These are phyloP conservation scores for Psittacula derbiana DNA, from an alignment of 2,797 vertebrate genomes.

Conservation along the genomic window DNA sequence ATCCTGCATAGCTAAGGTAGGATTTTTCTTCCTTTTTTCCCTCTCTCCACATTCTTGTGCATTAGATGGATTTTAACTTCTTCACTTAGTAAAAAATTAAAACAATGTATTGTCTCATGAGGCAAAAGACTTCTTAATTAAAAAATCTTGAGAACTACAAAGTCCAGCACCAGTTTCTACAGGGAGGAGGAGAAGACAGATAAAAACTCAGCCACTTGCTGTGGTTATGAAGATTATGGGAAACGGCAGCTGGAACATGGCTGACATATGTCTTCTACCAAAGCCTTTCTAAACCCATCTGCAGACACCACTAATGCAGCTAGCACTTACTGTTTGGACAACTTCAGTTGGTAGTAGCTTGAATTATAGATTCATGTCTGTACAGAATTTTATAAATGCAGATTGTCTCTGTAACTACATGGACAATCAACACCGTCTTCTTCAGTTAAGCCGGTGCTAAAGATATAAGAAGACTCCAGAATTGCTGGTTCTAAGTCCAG, in stretches of 20 bases:
- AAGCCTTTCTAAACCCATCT: background rate
- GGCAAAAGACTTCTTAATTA: background rate
- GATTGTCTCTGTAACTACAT: background rate
- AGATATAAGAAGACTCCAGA: background rate
- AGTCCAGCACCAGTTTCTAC: background rate
- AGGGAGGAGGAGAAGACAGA: background rate
- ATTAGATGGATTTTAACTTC: background rate
- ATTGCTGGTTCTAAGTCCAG: background rate
- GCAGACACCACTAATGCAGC: background rate
- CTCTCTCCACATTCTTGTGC: background rate
- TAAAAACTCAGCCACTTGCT: background rate
- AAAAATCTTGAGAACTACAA: background rate
- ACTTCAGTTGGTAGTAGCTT: background rate
- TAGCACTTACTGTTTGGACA: background rate
- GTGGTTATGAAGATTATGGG: background rate
- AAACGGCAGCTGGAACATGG: background rate
- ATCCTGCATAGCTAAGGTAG: background rate
- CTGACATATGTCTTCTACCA: background rate
- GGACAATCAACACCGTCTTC: background rate
- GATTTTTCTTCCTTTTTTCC: background rate
- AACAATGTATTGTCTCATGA: background rate
- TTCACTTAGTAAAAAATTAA: background rate
- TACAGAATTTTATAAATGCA: background rate
- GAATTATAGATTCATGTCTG: background rate
- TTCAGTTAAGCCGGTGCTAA: background rate